phyloP scores from a whole-genome alignment of 2,797 vertebrate species.

The Bucorvus abyssinicus region DNA sequence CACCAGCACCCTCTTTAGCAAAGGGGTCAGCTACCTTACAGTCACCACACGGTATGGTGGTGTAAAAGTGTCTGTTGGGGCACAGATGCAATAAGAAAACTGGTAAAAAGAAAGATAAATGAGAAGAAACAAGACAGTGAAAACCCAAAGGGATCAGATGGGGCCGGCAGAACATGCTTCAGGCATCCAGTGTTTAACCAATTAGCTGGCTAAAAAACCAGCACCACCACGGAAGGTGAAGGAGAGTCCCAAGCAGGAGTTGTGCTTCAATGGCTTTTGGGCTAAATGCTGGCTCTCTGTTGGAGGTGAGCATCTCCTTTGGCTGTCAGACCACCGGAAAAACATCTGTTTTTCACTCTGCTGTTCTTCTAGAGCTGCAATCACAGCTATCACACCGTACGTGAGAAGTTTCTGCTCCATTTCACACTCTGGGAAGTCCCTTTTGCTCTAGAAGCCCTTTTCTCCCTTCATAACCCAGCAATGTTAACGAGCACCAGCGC shows the following conservation, averaged over 20 bases:
- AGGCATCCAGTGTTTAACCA: neutral
- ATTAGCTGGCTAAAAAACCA: neutral
- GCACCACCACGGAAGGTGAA: neutral
- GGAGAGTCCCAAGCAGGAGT: neutral
- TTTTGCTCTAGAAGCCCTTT: neutral
- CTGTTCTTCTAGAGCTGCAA: neutral
- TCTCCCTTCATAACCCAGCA: neutral
- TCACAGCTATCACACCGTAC: neutral
- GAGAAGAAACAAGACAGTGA: neutral
- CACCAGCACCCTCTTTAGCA: neutral
- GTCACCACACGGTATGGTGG: fast-evolving
- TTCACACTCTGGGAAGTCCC: neutral
- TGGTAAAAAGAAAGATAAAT: neutral
- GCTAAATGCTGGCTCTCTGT: neutral
- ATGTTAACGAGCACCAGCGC: neutral
- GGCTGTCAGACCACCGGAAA: neutral
- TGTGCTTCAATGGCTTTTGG: neutral
- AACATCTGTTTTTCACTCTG: neutral
- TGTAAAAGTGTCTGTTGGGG: neutral
- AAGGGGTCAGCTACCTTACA: neutral
- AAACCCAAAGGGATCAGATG: neutral
- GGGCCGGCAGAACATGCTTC: neutral
- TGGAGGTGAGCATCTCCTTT: neutral
- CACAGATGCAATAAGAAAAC: neutral
- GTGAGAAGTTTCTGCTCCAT: neutral